Conservation (phyloP, 2,113 vertebrate genomes). For the Maylandia zebra region DNA sequence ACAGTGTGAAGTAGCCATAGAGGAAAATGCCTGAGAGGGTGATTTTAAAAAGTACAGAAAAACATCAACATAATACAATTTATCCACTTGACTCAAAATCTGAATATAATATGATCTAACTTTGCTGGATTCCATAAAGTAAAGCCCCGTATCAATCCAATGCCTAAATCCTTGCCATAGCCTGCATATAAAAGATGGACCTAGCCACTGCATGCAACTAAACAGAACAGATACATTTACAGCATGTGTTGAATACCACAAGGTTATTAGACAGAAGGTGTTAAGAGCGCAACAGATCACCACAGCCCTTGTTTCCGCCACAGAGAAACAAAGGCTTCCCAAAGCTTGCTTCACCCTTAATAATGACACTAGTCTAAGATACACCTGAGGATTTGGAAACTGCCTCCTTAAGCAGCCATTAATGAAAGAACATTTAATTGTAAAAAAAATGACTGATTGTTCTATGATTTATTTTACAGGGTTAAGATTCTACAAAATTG, state of each 20-base stretch:
- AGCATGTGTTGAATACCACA: not conserved
- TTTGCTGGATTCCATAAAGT: not conserved
- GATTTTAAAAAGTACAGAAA: not conserved
- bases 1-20: not conserved
- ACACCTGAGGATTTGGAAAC: not conserved
- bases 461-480: not conserved
- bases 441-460: not conserved
- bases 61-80: not conserved
- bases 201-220: not conserved
- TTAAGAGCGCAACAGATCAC: accelerated
- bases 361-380: not conserved
- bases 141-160: not conserved
- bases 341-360: not conserved
- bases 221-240: not conserved
- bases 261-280: not conserved
- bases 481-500: not conserved
- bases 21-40: not conserved
- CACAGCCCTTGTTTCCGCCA: not conserved
- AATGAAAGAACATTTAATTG: not conserved
- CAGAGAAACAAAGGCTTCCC: not conserved
- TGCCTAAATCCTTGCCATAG: not conserved
- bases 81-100: not conserved
- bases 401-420: not conserved
- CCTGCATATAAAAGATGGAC: not conserved
- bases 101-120: not conserved